phyloP scores from a whole-genome alignment of 2,888 invertebrate genomes.

The Chelonus formosanus region DNA sequence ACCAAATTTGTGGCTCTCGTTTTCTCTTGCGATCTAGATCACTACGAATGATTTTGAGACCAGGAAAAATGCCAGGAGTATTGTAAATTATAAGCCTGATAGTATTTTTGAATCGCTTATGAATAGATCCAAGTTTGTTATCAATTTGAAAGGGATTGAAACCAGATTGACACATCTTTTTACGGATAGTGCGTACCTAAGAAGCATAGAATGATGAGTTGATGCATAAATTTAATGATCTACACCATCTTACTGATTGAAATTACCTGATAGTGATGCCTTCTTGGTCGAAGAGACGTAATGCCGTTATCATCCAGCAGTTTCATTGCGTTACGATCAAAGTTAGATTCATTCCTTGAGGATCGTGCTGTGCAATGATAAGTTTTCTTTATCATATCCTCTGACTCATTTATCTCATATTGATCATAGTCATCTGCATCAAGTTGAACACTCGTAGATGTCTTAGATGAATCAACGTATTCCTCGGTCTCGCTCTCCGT shows the following conservation, averaged over 20 bases:
- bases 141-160: constrained; percentile 44
- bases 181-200: constrained; percentile 44
- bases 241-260: neutral
- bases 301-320: constrained; percentile 43
- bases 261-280: constrained; percentile 43
- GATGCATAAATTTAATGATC: no score
- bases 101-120: constrained; percentile 44
- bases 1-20: constrained; percentile 45
- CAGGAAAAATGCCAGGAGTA: constrained; percentile 45
- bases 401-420: constrained; percentile 45
- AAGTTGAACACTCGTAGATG: constrained; percentile 40
- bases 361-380: constrained; percentile 44
- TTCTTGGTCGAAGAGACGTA: constrained; percentile 36
- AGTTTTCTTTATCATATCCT: constrained; percentile 42
- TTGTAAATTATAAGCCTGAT: constrained; percentile 45
- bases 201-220: neutral
- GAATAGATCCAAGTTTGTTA: constrained; percentile 40
- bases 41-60: constrained; percentile 45
- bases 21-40: constrained; percentile 47
- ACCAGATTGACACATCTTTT: constrained; percentile 45
- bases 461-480: constrained; percentile 44
- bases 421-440: constrained; percentile 47
- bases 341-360: constrained; percentile 40
- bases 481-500: constrained; percentile 46
- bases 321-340: constrained; percentile 41